phyloP scores from a whole-genome alignment of 1,140 invertebrate genomes.

The Platorchestia sp. region DNA sequence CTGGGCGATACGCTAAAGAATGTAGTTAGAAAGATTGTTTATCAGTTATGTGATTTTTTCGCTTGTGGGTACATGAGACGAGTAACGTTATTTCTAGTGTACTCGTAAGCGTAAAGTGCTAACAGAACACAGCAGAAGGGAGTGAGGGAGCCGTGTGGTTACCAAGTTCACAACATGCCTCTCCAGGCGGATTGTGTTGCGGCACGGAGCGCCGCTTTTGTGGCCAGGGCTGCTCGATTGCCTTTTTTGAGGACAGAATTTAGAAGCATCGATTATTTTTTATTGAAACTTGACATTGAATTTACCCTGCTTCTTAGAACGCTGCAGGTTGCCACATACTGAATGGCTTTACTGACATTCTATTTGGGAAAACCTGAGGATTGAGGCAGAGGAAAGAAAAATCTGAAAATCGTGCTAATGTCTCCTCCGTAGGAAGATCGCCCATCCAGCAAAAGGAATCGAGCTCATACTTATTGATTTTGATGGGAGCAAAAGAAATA shows the following conservation, averaged over 20 bases:
- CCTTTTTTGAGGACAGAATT: too few species aligned
- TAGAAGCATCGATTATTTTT: background rate
- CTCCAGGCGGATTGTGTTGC: background rate
- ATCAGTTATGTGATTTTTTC: background rate
- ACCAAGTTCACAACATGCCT: too few species aligned
- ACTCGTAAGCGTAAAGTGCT: background rate
- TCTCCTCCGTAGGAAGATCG: background rate
- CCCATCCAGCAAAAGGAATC: background rate
- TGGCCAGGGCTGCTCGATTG: too few species aligned
- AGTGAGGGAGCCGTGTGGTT: background rate
- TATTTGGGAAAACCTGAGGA: too few species aligned
- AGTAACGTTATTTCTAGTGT: background rate
- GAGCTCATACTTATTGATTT: background rate
- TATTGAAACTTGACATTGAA: background rate
- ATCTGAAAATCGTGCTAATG: too few species aligned
- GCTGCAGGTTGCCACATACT: too few species aligned
- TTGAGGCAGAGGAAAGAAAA: too few species aligned
- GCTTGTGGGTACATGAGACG: background rate
- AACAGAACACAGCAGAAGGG: background rate
- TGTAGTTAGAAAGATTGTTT: background rate
- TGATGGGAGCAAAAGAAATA: background rate
- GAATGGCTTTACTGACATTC: too few species aligned
- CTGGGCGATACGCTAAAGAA: background rate
- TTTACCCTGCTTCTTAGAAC: too few species aligned
- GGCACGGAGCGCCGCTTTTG: too few species aligned